phyloP scores from a whole-genome alignment of 2,113 vertebrate genomes.

The Hippocampus mohnikei region DNA sequence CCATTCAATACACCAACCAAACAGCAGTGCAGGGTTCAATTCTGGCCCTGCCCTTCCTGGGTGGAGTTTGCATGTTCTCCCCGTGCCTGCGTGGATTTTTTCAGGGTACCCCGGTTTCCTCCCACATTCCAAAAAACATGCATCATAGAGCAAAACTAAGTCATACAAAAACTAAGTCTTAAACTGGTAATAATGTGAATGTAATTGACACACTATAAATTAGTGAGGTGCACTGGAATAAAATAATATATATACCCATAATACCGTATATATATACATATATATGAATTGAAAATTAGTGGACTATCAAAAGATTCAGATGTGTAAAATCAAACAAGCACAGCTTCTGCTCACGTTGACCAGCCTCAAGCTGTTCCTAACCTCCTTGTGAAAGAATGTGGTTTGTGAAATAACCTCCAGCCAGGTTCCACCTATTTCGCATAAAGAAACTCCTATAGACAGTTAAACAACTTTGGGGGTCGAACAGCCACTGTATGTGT shows the following conservation, averaged over 20 bases:
- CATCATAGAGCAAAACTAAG: no score
- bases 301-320: background rate
- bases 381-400: background rate
- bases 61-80: no score
- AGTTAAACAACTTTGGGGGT: background rate
- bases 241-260: background rate
- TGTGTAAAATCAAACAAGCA: background rate
- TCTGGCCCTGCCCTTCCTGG: no score
- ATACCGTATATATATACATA: no score
- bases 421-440: background rate
- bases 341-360: background rate
- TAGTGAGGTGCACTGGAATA: background rate
- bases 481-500: background rate
- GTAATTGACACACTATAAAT: no score
- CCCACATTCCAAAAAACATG: no score
- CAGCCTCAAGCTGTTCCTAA: background rate
- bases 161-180: no score
- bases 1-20: no score
- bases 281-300: background rate
- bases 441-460: background rate
- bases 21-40: no score
- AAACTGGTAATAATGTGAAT: background rate
- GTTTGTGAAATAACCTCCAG: background rate
- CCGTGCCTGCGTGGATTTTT: no score
- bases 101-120: no score